Evolutionary conservation across 2,888 invertebrate species (phyloP).

Genomic region (Frankliniella fusca): DNA sequence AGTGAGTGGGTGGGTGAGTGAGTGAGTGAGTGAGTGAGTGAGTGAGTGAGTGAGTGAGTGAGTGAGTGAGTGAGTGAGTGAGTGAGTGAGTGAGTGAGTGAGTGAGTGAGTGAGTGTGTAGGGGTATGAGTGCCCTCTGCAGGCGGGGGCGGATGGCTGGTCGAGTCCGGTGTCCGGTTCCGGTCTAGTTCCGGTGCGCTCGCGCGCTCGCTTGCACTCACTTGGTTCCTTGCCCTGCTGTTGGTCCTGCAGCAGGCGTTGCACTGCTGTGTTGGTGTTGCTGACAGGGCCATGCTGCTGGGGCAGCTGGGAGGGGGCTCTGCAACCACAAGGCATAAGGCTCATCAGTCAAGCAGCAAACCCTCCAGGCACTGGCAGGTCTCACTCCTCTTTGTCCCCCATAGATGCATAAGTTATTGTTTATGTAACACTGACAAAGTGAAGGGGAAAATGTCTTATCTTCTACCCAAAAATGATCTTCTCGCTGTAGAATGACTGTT

Average conservation of each 20-base stretch:
- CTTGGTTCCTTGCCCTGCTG: background rate
- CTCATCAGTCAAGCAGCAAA: background rate
- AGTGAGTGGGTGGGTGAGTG: too few relatives aligned
- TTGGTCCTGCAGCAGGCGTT: background rate
- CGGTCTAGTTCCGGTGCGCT: too few relatives aligned
- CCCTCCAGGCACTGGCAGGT: too few relatives aligned
- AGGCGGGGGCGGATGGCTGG: too few relatives aligned
- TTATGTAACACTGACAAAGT: too few relatives aligned
- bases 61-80: slow-evolving; percentile 1
- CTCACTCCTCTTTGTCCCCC: too few relatives aligned
- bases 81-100: slow-evolving; percentile 1
- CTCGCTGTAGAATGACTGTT: too few relatives aligned
- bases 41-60: slow-evolving; percentile 1
- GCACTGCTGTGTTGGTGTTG: background rate
- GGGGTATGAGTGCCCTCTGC: background rate
- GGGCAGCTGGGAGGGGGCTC: background rate
- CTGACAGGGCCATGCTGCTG: background rate
- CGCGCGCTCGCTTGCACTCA: background rate
- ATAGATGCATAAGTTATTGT: too few relatives aligned
- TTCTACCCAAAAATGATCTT: too few relatives aligned
- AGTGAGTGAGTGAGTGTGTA: background rate
- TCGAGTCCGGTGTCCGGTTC: too few relatives aligned
- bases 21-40: slow-evolving; percentile 1
- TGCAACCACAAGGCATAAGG: background rate
- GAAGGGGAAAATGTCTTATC: too few relatives aligned